Conservation (phyloP, 2,888 invertebrate genomes). For the Chrysolina haemoptera region DNA sequence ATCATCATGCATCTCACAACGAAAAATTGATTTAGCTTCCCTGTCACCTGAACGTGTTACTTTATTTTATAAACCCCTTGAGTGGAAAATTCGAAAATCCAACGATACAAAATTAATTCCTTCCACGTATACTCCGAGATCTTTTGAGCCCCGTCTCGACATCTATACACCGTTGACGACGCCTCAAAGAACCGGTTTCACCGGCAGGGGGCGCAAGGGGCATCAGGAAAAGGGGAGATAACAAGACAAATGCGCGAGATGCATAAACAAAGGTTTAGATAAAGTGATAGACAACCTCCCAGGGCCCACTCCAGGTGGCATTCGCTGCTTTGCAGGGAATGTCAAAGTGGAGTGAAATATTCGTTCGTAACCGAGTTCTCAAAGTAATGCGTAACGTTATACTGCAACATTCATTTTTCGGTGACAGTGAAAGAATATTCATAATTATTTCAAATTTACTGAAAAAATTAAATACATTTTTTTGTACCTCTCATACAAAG, state of each 20-base stretch:
- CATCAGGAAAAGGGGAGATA: constrained; percentile 35
- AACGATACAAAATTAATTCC: constrained; percentile 26
- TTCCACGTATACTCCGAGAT: constrained; percentile 5
- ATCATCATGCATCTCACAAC: background rate
- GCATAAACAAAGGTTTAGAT: constrained; percentile 37
- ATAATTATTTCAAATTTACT: no score
- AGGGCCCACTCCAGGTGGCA: constrained; percentile 22
- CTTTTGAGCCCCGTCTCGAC: constrained; percentile 26
- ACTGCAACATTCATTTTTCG: no score
- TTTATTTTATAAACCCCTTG: background rate
- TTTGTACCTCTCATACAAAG: no score
- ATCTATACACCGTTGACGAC: background rate
- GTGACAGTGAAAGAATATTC: no score
- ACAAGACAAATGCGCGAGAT: constrained; percentile 38
- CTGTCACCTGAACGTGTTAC: background rate
- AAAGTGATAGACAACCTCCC: constrained; percentile 36
- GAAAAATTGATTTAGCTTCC: background rate
- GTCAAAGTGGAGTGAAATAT: background rate
- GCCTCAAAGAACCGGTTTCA: constrained; percentile 23
- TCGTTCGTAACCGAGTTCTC: background rate
- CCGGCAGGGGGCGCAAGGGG: constrained; percentile 24
- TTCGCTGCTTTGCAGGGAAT: constrained; percentile 8
- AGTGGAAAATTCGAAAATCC: constrained; percentile 10
- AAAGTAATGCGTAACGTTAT: background rate
- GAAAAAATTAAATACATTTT: no score